Evolutionary conservation across 2,113 vertebrate species (phyloP).

Genomic region (Glaucomys volans): DNA sequence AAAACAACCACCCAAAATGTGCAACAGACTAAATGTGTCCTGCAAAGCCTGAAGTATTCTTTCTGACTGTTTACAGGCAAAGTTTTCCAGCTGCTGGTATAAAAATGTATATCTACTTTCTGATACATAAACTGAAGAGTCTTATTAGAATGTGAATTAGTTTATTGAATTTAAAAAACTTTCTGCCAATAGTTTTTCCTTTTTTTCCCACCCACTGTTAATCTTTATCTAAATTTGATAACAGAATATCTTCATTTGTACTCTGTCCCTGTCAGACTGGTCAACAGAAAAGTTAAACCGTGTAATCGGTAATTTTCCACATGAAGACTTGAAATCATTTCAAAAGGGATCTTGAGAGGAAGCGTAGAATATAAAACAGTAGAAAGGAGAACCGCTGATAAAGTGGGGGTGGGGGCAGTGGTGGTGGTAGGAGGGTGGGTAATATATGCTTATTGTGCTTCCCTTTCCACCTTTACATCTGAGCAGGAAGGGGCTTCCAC

Average conservation of each 20-base stretch:
- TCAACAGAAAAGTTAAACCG: not conserved
- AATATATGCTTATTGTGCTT: not conserved
- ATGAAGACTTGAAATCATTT: not conserved
- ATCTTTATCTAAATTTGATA: conserved; percentile 26
- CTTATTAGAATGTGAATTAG: conserved; percentile 18
- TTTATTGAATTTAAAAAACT: not conserved
- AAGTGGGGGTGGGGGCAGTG: not conserved
- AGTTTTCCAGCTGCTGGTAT: not conserved
- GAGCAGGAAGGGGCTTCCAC: not conserved
- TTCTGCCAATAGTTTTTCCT: not conserved
- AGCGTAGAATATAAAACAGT: not conserved
- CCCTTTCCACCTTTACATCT: no score
- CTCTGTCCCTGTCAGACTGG: not conserved
- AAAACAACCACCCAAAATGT: not conserved
- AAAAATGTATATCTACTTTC: not conserved
- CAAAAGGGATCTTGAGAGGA: not conserved
- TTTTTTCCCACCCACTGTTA: not conserved
- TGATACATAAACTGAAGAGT: not conserved
- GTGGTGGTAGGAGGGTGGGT: not conserved
- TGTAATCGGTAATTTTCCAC: not conserved
- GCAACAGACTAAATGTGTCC: not conserved
- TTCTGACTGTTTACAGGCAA: not conserved
- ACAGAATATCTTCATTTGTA: not conserved
- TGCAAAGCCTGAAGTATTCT: not conserved
- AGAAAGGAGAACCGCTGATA: not conserved